Evolutionary conservation across 92 coral and sea anemone species (phyloP), one percentile per base, ranked within the genome.

Genomic region (Virgularia gustaviana): DNA sequence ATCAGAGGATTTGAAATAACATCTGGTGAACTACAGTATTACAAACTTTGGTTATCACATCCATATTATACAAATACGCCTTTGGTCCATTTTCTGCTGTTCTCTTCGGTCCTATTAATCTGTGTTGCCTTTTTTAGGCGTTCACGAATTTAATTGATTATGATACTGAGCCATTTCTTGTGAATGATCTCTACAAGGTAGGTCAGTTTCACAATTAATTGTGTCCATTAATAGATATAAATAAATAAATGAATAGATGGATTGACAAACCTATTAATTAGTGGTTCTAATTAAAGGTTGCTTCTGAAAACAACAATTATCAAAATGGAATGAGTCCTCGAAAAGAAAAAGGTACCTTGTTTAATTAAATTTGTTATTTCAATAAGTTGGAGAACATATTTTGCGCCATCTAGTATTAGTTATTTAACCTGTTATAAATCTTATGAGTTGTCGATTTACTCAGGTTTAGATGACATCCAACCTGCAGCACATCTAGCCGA

Each of bases 161-260:
- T 43, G 73, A 57, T 28, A 43, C 28, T 66, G 58, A 29, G 11
- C 57, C 31, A 34, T 63, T 63, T 63, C 70, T 52, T n/a, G n/a
- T 43, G 9, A 66, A 66, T 42, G 73, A 66, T 7, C 57, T 66
- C 47, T 10, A 6, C 59, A 66, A 66, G 73, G 73, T 66, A 66
- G 29, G 20, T 47, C 55, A 2, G 23, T 16, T 47, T 4, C 5
- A 3, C 16, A 25, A 19, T 47, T 25, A 16, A 45, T 2, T 15
- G 22, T 19, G 2, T 10, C 16, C 23, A 13, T 23, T 10, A 23
- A 27, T 13, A 4, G 19, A 4, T 20, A 2, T 20, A 43, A 43
- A 13, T 13, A 16, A 22, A 13, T 20, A 0, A 43, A n/a, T n/a
- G n/a, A n/a, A n/a, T n/a, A n/a, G n/a, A n/a, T n/a, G n/a, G n/a